Conservation (phyloP, 2,113 vertebrate species). For the Neogale vison region DNA sequence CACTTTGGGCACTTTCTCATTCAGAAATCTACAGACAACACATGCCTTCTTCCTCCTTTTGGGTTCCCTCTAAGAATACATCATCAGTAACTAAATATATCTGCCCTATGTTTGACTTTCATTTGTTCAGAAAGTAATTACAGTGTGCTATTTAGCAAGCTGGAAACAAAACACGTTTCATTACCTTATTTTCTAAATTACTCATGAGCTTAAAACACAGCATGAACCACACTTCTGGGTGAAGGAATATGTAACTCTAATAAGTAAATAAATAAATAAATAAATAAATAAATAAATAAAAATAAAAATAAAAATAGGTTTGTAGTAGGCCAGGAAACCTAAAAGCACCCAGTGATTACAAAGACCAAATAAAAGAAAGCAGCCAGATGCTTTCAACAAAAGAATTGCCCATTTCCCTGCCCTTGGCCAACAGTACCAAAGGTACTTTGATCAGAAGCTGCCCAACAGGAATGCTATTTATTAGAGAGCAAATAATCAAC, state of each 20-base stretch:
- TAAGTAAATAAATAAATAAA: background rate
- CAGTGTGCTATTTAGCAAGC: background rate
- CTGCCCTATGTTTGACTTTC: background rate
- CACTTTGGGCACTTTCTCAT: background rate
- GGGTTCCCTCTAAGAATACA: background rate
- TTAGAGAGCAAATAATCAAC: background rate
- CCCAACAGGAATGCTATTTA: background rate
- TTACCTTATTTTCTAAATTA: conserved; percentile 16
- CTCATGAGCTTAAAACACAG: background rate
- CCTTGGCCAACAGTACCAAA: background rate
- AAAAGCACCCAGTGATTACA: background rate
- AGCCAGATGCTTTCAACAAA: background rate
- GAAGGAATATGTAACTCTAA: background rate
- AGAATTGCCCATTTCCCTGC: background rate
- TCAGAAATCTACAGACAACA: background rate
- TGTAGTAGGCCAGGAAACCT: background rate
- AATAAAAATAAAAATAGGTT: background rate
- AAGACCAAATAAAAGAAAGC: background rate
- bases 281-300: background rate
- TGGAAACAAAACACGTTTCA: background rate
- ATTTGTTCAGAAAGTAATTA: background rate
- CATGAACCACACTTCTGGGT: background rate
- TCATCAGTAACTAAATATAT: background rate
- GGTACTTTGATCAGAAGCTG: background rate
- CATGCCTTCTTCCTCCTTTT: background rate